A percentile compares a stretch with the other conserved stretches of the same genome.
phyloP scores from a whole-genome alignment of 2,113 vertebrate genomes.

The Platanista minor region DNA sequence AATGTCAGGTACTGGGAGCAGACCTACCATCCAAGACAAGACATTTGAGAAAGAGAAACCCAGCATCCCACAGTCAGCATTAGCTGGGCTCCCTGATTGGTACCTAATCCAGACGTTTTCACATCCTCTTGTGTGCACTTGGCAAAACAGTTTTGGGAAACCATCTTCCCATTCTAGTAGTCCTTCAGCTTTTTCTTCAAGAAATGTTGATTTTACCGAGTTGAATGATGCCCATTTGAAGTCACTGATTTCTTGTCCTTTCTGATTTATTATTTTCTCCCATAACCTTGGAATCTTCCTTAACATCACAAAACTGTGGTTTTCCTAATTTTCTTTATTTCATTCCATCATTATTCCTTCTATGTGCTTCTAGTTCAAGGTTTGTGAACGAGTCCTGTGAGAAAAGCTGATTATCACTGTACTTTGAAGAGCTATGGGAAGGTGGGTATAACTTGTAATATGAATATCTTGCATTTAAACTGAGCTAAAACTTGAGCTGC shows the following conservation, averaged over 20 bases:
- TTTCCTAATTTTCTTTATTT: not conserved
- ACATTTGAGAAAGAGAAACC: not conserved
- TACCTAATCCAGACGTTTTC: too few species aligned
- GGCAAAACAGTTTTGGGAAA: not conserved
- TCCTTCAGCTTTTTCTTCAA: not conserved
- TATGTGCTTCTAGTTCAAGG: not conserved
- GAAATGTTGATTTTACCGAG: not conserved
- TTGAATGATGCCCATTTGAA: not conserved
- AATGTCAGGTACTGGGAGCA: not conserved
- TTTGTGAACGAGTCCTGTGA: not conserved
- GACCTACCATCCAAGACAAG: not conserved
- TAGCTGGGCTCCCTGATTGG: not conserved
- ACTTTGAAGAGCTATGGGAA: not conserved
- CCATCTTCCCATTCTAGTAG: not conserved
- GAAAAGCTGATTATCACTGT: not conserved
- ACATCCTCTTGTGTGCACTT: not conserved
- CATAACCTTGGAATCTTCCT: not conserved
- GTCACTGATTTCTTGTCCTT: not conserved
- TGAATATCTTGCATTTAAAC: not conserved
- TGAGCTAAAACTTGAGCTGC: not conserved
- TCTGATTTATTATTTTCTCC: not conserved
- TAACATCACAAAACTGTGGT: not conserved
- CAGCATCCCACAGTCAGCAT: accelerated
- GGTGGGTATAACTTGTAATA: too few species aligned
- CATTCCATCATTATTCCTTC: not conserved